phyloP scores from a whole-genome alignment of 2,113 vertebrate species.

The Oreochromis niloticus region DNA sequence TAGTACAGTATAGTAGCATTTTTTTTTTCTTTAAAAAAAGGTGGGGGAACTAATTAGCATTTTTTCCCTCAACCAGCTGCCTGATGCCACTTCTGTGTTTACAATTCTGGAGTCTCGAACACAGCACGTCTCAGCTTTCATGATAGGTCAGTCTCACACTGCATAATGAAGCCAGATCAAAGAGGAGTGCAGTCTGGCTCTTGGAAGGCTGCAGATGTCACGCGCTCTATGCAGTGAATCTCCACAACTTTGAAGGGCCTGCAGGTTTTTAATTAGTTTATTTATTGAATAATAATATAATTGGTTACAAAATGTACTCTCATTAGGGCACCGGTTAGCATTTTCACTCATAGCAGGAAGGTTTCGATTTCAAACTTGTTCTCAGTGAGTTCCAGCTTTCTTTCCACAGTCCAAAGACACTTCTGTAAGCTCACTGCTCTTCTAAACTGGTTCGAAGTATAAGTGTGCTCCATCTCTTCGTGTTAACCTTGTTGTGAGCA shows the following conservation, averaged over 20 bases:
- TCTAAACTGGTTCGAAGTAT: not conserved
- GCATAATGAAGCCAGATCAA: constrained; percentile 55
- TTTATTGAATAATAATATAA: not conserved
- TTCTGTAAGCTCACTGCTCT: not conserved
- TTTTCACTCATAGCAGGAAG: not conserved
- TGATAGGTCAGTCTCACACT: constrained; percentile 29
- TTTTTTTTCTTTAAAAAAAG: not conserved
- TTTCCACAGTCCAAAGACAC: not conserved
- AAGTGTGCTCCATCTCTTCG: not conserved
- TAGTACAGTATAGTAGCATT: not conserved
- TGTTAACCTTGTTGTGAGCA: not conserved
- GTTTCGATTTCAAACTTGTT: not conserved
- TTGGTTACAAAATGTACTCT: not conserved
- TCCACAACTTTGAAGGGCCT: not conserved
- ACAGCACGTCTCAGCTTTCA: constrained; percentile 33
- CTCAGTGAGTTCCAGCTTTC: not conserved
- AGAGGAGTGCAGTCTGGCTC: constrained; percentile 29
- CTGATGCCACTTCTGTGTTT: constrained; percentile 18
- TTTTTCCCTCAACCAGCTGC: constrained; percentile 15
- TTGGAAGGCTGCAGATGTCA: constrained; percentile 42
- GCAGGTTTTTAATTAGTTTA: not conserved
- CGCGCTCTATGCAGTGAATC: not conserved
- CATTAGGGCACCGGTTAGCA: not conserved
- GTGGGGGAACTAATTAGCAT: constrained; percentile 22
- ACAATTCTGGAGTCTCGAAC: constrained; percentile 20